Conservation (phyloP, 2,888 invertebrate genomes). For the Cantharis rustica region DNA sequence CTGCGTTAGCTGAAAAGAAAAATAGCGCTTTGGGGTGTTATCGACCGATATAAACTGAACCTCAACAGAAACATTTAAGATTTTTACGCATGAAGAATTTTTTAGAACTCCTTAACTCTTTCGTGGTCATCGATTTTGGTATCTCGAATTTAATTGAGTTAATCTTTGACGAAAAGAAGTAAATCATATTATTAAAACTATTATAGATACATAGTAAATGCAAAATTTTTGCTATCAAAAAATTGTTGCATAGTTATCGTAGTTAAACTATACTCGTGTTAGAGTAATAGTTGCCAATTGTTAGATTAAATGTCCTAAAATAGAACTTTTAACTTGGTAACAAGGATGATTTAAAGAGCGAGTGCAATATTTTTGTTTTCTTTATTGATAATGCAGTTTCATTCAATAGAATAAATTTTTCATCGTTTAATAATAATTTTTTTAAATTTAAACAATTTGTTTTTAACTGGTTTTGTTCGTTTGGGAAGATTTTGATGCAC, state of each 20-base stretch:
- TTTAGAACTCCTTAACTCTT: not conserved
- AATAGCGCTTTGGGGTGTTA: not conserved
- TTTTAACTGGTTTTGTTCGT: not conserved
- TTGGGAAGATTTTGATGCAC: not conserved
- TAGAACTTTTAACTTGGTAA: not conserved
- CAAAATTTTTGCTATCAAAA: not conserved
- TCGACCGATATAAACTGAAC: not conserved
- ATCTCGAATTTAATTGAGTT: not conserved
- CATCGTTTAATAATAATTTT: not conserved
- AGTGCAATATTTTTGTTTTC: not conserved
- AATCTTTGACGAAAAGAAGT: not conserved
- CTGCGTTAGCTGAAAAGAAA: not conserved
- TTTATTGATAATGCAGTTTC: not conserved
- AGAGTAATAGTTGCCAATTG: not conserved
- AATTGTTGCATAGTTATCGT: not conserved
- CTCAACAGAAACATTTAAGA: not conserved
- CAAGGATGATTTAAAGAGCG: not conserved
- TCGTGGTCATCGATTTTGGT: not conserved
- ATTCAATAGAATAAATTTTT: not conserved
- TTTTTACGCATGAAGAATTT: not conserved
- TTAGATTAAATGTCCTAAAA: constrained; percentile 1
- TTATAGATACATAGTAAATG: not conserved
- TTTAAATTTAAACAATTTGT: not conserved
- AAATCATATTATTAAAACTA: not conserved
- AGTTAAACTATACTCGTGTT: not conserved